phyloP scores from a whole-genome alignment of 2,888 invertebrate genomes.

The Megamerina dolium region DNA sequence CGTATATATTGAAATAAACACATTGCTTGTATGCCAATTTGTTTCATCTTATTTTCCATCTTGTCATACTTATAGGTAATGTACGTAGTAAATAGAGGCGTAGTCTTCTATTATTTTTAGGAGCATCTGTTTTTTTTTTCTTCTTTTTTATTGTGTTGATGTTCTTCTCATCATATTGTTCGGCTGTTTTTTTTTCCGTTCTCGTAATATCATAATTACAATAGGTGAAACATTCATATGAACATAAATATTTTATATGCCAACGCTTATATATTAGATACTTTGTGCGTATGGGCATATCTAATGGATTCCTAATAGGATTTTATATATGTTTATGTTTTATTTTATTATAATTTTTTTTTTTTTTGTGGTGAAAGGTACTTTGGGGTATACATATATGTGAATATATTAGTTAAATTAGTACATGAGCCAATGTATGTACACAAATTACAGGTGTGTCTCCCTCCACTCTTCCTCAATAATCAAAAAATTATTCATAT shows the following conservation, averaged over 20 bases:
- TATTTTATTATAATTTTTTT: slow-evolving; percentile 10
- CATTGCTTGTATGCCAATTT: no score
- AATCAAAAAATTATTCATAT: no score
- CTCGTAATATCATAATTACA: no score
- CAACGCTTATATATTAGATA: slow-evolving; percentile 13
- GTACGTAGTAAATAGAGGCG: no score
- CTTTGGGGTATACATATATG: no score
- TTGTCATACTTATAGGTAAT: no score
- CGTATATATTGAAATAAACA: neutral
- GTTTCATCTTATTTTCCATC: no score
- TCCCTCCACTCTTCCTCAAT: neutral
- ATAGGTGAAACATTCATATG: no score
- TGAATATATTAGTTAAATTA: no score
- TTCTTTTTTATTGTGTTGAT: neutral
- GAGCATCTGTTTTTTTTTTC: neutral
- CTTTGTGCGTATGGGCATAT: slow-evolving; percentile 30
- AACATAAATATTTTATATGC: neutral
- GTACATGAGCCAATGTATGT: no score
- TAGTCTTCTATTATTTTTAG: neutral
- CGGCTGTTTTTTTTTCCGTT: neutral
- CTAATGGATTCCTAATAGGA: slow-evolving; percentile 43
- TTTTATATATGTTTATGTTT: slow-evolving; percentile 34
- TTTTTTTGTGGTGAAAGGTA: slow-evolving; percentile 7
- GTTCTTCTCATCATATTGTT: neutral
- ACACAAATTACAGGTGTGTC: neutral